A percentile compares a stretch with the other conserved stretches of the same genome.
These are phyloP conservation scores for Ormyrus nitidulus DNA, from an alignment of 2,888 invertebrate genomes.

Conservation along the genomic window DNA sequence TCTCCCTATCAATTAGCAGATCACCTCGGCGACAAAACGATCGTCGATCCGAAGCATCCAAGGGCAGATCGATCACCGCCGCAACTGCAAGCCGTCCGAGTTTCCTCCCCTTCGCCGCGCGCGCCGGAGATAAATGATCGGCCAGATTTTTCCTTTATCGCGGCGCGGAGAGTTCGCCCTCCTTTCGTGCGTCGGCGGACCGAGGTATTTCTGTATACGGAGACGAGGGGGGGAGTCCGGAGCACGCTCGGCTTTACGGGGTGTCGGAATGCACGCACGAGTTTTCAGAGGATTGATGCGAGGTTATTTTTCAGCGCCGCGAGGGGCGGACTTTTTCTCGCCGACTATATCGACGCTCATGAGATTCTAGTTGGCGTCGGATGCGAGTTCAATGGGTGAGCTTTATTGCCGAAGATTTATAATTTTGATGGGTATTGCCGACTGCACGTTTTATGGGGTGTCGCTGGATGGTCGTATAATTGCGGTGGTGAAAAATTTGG, in stretches of 20 bases:
- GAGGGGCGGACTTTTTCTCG: background rate
- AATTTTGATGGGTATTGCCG: conserved; percentile 17
- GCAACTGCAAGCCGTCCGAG: too few species aligned
- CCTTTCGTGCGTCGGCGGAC: conserved; percentile 26
- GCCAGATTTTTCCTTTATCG: background rate
- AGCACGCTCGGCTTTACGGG: background rate
- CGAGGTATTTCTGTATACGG: background rate
- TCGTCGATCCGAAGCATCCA: too few species aligned
- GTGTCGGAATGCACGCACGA: background rate
- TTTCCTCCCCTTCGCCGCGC: too few species aligned
- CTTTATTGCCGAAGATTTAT: conserved; percentile 48
- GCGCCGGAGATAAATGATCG: conserved; percentile 27
- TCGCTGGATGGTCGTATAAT: background rate
- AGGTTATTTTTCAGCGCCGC: conserved; percentile 42
- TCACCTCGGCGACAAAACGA: too few species aligned
- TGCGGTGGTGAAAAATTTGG: conserved; percentile 28
- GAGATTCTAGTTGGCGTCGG: conserved; percentile 19
- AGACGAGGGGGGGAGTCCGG: too few species aligned
- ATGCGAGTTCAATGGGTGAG: conserved; percentile 16
- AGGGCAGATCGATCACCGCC: conserved; percentile 10
- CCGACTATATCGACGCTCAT: background rate
- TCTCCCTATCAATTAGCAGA: too few species aligned
- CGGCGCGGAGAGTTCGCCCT: background rate
- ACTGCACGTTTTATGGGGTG: background rate
- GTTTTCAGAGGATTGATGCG: conserved; percentile 50